Evolutionary conservation across 2,888 invertebrate genomes (phyloP).

Genomic region (Chironomus riparius): DNA sequence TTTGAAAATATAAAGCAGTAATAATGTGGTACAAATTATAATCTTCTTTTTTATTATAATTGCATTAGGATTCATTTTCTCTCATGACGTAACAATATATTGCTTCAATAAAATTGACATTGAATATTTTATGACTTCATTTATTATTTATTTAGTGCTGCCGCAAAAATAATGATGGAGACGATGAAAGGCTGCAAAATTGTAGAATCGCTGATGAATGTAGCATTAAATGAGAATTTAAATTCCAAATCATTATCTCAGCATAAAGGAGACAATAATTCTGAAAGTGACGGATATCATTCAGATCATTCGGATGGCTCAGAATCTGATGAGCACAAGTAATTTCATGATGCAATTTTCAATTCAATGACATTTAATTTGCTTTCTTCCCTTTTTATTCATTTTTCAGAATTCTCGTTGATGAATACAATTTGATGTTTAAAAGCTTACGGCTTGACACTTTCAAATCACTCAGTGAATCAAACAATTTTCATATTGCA

Average conservation of each 20-base stretch:
- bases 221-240: neutral
- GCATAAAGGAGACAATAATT: slow-evolving; percentile 42
- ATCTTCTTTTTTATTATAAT: no score
- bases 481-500: slow-evolving; percentile 54
- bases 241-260: slow-evolving; percentile 34
- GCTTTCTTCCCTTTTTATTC: slow-evolving; percentile 19
- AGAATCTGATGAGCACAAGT: slow-evolving; percentile 47
- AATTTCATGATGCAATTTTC: slow-evolving; percentile 28
- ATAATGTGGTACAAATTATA: no score
- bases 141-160: slow-evolving; percentile 43
- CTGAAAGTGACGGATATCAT: slow-evolving; percentile 71
- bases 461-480: slow-evolving; percentile 71
- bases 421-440: slow-evolving; percentile 77
- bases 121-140: neutral
- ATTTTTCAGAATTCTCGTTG: slow-evolving; percentile 53
- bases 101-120: neutral
- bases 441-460: slow-evolving; percentile 75
- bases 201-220: slow-evolving; percentile 65
- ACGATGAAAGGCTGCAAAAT: slow-evolving; percentile 66
- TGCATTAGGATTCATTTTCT: no score
- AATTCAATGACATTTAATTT: neutral
- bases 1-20: no score
- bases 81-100: neutral
- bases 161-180: slow-evolving; percentile 62
- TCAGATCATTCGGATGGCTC: slow-evolving; percentile 51